A percentile compares a stretch with the other conserved stretches of the same genome.
phyloP scores from a whole-genome alignment of 2,888 invertebrate genomes.

The Caenorhabditis sp. region DNA sequence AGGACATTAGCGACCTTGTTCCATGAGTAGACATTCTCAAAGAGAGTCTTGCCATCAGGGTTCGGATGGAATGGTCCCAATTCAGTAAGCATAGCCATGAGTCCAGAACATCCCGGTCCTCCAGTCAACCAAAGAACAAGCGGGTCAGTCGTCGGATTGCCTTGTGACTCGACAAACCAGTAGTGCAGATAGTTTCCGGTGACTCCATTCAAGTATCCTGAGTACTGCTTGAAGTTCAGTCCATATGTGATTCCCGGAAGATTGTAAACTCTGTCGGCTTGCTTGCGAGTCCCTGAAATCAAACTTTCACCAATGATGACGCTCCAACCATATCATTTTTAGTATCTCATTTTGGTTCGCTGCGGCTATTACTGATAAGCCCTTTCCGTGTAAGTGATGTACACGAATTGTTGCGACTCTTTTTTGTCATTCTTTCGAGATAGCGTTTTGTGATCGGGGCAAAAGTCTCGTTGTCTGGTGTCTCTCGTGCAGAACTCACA shows the following conservation, averaged over 20 bases:
- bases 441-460: conserved; percentile 37
- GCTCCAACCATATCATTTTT: background rate
- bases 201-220: conserved; percentile 79
- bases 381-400: conserved; percentile 23
- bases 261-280: conserved; percentile 67
- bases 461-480: conserved; percentile 36
- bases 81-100: conserved; percentile 65
- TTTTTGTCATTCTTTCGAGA: conserved; percentile 21
- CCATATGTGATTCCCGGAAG: conserved; percentile 72
- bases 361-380: conserved; percentile 18
- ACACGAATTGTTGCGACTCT: conserved; percentile 26
- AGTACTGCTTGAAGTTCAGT: conserved; percentile 80
- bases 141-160: conserved; percentile 79
- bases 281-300: conserved; percentile 63
- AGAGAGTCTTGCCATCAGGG: conserved; percentile 76
- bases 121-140: conserved; percentile 81
- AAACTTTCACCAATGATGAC: conserved; percentile 13
- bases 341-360: background rate
- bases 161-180: conserved; percentile 75
- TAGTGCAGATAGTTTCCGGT: conserved; percentile 70
- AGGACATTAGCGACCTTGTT: conserved; percentile 81
- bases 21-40: conserved; percentile 78
- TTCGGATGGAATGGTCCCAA: conserved; percentile 73
- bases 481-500: conserved; percentile 44
- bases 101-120: conserved; percentile 78